Conservation (phyloP, 2,113 vertebrate species). For the Clinocottus analis region DNA sequence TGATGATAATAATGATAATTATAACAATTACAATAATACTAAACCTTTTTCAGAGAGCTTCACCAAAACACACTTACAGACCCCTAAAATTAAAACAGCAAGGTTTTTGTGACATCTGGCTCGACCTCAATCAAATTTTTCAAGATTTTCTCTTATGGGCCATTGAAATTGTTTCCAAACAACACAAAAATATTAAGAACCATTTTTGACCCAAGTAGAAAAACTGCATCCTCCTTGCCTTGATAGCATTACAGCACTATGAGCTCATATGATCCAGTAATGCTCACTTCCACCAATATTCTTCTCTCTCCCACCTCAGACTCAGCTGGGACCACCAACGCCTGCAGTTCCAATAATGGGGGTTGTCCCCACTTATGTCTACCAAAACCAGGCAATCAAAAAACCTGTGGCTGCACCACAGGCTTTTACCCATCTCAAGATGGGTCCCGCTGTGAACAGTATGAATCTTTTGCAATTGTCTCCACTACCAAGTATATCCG, state of each 20-base stretch:
- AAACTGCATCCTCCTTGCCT: neutral
- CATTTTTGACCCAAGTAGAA: neutral
- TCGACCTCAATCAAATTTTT: too few species aligned
- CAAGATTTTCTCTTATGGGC: neutral
- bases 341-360: constrained; percentile 81
- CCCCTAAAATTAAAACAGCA: too few species aligned
- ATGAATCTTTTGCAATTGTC: constrained; percentile 80
- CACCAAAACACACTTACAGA: too few species aligned
- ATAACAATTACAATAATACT: neutral
- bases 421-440: constrained; percentile 76
- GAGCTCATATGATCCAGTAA: neutral
- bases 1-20: neutral
- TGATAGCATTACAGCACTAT: neutral
- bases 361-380: constrained; percentile 81
- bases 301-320: constrained; percentile 52
- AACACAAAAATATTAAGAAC: neutral
- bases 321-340: constrained; percentile 77
- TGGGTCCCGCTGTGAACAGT: constrained; percentile 74
- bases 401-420: constrained; percentile 80
- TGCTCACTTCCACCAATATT: neutral
- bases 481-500: constrained; percentile 72
- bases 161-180: neutral
- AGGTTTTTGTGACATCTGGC: too few species aligned
- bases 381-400: constrained; percentile 75
- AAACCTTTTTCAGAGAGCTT: too few species aligned